Conservation (phyloP, 1,140 invertebrate species). For the Drosophila biarmipes region DNA sequence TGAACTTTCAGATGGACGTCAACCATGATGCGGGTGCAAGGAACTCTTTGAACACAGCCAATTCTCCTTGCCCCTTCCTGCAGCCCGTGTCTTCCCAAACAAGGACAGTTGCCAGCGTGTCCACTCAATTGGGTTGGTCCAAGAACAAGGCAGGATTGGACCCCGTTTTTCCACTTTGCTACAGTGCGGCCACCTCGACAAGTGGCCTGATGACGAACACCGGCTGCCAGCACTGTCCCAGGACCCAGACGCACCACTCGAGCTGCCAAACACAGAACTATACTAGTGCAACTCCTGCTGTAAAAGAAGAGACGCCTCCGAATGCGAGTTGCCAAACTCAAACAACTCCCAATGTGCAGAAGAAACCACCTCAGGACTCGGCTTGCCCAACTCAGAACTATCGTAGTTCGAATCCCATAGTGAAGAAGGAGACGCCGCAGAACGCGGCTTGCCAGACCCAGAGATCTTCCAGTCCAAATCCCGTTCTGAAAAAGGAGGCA, state of each 20-base stretch:
- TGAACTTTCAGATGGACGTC: not conserved
- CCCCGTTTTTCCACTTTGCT: not conserved
- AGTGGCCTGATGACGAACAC: not conserved
- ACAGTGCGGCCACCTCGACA: conserved; percentile 46
- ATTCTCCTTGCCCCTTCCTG: not conserved
- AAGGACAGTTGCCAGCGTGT: conserved; percentile 19
- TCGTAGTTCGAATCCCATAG: not conserved
- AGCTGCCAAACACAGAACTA: conserved; percentile 12
- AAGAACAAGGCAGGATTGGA: conserved; percentile 2
- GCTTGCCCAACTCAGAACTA: conserved; percentile 3
- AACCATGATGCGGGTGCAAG: not conserved
- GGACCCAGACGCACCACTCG: not conserved
- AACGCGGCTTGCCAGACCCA: conserved; percentile 12
- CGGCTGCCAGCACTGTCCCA: conserved; percentile 1
- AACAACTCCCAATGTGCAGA: not conserved
- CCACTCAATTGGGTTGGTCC: conserved; percentile 42
- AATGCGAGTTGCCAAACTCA: conserved; percentile 20
- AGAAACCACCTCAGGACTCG: not conserved
- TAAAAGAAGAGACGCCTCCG: not conserved
- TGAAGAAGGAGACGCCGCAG: not conserved
- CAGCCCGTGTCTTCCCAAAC: no score
- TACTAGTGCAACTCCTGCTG: not conserved
- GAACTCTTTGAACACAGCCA: not conserved
- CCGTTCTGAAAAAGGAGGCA: not conserved
- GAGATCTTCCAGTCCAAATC: not conserved